A percentile compares a stretch with the other conserved stretches of the same genome.
phyloP scores from a whole-genome alignment of 2,113 vertebrate species.

The Syrmaticus mikado region DNA sequence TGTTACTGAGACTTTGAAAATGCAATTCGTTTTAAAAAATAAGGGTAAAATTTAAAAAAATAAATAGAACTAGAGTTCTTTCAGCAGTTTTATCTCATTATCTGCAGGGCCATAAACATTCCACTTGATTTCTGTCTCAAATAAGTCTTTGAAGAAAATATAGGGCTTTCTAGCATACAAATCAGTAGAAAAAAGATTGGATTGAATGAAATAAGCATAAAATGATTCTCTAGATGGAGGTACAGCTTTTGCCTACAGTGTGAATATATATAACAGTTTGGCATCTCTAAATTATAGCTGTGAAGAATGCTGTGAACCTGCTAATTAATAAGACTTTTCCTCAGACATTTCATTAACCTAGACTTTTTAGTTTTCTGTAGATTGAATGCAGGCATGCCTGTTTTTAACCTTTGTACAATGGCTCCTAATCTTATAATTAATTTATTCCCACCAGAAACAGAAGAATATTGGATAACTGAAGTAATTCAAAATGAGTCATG shows the following conservation, averaged over 20 bases:
- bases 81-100: slow-evolving; percentile 12
- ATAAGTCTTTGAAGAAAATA: background rate
- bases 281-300: slow-evolving; percentile 70
- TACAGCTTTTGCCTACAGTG: background rate
- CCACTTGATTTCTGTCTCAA: slow-evolving; percentile 1
- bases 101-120: slow-evolving; percentile 4
- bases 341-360: slow-evolving; percentile 73
- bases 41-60: background rate
- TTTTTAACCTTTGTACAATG: slow-evolving; percentile 61
- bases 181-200: slow-evolving; percentile 21
- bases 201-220: slow-evolving; percentile 24
- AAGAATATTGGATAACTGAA: slow-evolving; percentile 10
- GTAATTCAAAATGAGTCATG: slow-evolving; percentile 25
- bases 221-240: slow-evolving; percentile 27
- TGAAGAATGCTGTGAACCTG: slow-evolving; percentile 68
- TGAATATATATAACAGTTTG: slow-evolving; percentile 63
- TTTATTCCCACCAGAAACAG: slow-evolving; percentile 36
- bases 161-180: slow-evolving; percentile 23
- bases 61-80: background rate
- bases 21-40: background rate
- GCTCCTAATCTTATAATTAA: slow-evolving; percentile 54
- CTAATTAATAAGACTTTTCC: slow-evolving; percentile 64
- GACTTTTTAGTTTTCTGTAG: slow-evolving; percentile 58
- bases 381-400: slow-evolving; percentile 30
- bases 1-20: slow-evolving; percentile 38